Evolutionary conservation across 2,113 vertebrate species (phyloP), one percentile per base, ranked within the genome.

Genomic region (Silurus asotus): DNA sequence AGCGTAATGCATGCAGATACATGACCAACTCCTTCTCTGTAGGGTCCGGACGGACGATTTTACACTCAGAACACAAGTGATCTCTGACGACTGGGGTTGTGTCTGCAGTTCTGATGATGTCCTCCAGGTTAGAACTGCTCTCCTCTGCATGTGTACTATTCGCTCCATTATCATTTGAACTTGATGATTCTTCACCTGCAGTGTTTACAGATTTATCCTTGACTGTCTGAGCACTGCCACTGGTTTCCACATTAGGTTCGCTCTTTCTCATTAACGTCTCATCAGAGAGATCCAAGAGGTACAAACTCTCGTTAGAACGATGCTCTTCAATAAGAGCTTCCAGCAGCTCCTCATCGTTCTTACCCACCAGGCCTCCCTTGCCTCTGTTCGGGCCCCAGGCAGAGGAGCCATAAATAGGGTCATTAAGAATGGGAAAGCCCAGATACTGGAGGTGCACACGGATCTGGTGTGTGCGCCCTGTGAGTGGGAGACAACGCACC

Each of bases 381-480:
- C 96, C 97, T 61, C 95, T 93, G 58, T 93, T 86, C 0, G 97
- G 96, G 1, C 98, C 98, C 98, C 98, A 99, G 0, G 95, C 97
- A 0, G 92, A 93, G 64, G 97, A 96, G n/a, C 97, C 97, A 55
- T 99, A 99, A 91, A 99, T 96, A n/a, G 98, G 98, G 70, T 99
- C 98, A 0, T 97, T 98, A 85, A 98, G 84, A 7, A 99, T 98
- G 23, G 98, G 98, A 82, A 98, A 95, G 0, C 98, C 98, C 90
- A 99, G 88, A 86, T 95, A 99, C 93, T 99, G 98, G 78, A 99
- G 94, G 86, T 99, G 98, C 11, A 99, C 98, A 0, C 98, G 96
- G 89, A 99, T 99, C 93, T 99, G 98, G 92, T 99, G 98, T 0
- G 96, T 99, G 51, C 98, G 97, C 23, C 98, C 98, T 0, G 98